Percentiles rank a stretch among this genome's conserved stretches.
These are phyloP conservation scores for Uromys caudimaculatus DNA, from an alignment of 2,797 vertebrate species.

Conservation along the genomic window DNA sequence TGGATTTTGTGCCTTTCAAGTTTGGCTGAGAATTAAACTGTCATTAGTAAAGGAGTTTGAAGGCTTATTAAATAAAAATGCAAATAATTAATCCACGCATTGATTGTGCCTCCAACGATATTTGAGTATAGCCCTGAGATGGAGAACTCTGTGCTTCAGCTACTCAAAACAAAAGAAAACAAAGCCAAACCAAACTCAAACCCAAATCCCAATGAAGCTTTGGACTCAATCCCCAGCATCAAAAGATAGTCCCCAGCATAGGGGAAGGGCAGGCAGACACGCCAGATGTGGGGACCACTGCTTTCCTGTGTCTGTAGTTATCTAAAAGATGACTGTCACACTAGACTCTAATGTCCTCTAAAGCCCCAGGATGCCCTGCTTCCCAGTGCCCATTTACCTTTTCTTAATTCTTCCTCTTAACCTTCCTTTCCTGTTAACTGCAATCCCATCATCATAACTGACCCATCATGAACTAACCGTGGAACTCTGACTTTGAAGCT, in stretches of 20 bases:
- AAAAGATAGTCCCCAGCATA: neutral
- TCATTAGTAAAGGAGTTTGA: neutral
- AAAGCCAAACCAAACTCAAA: neutral
- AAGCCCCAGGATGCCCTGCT: conserved; percentile 51
- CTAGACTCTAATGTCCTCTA: conserved; percentile 7
- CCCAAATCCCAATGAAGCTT: neutral
- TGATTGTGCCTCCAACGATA: neutral
- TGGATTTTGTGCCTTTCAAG: neutral
- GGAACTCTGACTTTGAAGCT: conserved; percentile 50
- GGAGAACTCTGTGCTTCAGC: neutral
- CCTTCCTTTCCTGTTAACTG: conserved; percentile 70
- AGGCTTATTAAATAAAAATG: conserved; percentile 34
- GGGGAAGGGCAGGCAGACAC: conserved; percentile 48
- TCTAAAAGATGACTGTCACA: conserved; percentile 6
- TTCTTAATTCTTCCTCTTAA: conserved; percentile 78
- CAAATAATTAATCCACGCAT: neutral
- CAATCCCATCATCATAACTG: conserved; percentile 49
- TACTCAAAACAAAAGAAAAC: neutral
- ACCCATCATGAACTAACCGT: conserved; percentile 59
- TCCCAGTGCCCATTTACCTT: neutral
- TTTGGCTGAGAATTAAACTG: conserved; percentile 20
- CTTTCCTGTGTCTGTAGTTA: conserved; percentile 10
- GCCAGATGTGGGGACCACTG: conserved; percentile 80
- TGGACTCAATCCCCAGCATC: neutral
- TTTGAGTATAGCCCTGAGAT: conserved; percentile 40